Evolutionary conservation across 2,113 vertebrate genomes (phyloP), one percentile per base, ranked within the genome.

Genomic region (Sakesphorus luctuosus): DNA sequence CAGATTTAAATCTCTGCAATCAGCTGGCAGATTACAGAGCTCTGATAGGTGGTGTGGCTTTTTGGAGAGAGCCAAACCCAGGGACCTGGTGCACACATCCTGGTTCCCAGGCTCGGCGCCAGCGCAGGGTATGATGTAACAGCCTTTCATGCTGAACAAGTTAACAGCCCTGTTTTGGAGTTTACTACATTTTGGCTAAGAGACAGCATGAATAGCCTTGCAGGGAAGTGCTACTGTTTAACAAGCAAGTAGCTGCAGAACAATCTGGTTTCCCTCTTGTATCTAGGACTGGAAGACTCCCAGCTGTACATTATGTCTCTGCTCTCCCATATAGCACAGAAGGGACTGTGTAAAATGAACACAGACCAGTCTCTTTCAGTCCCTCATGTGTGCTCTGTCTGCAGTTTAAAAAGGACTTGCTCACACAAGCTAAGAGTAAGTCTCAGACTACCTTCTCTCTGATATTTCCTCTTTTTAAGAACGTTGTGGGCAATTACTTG

Each of bases 31-130:
- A 65, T 81, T 38, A 6, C 2, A 8, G 67, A 73, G 88, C 80
- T 89, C 55, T 84, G 81, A 46, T 38, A 71, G 73, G 52, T 50
- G 61, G 24, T 19, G 18, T 6, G 35, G 75, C 78, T 74, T 65
- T 94, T 80, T 62, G 77, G 71, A 80, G 82, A 35, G 44, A 63
- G 86, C 40, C 88, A 84, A 28, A 40, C 23, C 35, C 10, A 82
- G 84, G 92, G 88, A 61, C 47, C 63, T 58, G 56, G 84, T 67
- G 71, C 84, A 71, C 52, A 18, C 43, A 76, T 18, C 92, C 74
- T 58, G 77, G 75, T 84, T 96, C 90, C 83, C 93, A 96, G 95
- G 94, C 92, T 94, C 49, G 58, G 7, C 62, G 92, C 94, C 95
- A 95, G 82, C 69, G 13, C 94, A 68, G 88, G 52, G 56, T 35